Base-by-base conservation (phyloP, 2,113 vertebrate species). In the Cervus canadensis region DNA sequence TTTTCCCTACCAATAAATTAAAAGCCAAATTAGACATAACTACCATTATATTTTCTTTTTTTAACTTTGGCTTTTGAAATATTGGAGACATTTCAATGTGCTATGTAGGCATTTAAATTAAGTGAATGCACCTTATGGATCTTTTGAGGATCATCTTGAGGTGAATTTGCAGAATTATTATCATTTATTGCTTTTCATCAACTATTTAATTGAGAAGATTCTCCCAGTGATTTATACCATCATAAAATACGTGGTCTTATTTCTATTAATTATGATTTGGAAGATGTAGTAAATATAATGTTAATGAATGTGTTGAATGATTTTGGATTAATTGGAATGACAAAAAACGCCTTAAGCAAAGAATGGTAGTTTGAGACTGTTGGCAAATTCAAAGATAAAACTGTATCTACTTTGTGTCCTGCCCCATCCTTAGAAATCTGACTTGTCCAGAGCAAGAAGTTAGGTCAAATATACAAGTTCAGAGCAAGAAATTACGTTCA, bases 131-230 rank as follows among this genome's bases (percentile, higher is more conserved):
- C 57, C 89, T 96, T 95, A 64, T 81, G 93, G 96, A 93, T 96
- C 97, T 96, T 86, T 86, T 93, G 91, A 97, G 86, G 52, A 96
- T 97, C 91, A 97, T 87, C 89, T 59, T 87, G 83, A 93, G 89
- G 79, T 97, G 89, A 96, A 96, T 96, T 98, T 96, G 74, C n/a
- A 96, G 93, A 97, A 97, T 98, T 97, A 97, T 94, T 95, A 97
- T 97, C 97, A 97, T 97, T 97, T 97, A 98, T 97, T 95, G 95
- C 97, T 98, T 98, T 98, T 98, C 97, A 98, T 93, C 97, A 95
- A 76, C 96, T 97, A 48, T 91, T 84, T 97, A 98, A 98, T 97
- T 96, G 95, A 97, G 89, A 95, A 96, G 89, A 92, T 97, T 97
- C 96, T 95, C 67, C 91, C 92, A 90, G 84, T 96, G 98, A 97